Evolutionary conservation across 2,888 invertebrate species (phyloP), one percentile per base, ranked within the genome.

Genomic region (Synergus umbraculus): DNA sequence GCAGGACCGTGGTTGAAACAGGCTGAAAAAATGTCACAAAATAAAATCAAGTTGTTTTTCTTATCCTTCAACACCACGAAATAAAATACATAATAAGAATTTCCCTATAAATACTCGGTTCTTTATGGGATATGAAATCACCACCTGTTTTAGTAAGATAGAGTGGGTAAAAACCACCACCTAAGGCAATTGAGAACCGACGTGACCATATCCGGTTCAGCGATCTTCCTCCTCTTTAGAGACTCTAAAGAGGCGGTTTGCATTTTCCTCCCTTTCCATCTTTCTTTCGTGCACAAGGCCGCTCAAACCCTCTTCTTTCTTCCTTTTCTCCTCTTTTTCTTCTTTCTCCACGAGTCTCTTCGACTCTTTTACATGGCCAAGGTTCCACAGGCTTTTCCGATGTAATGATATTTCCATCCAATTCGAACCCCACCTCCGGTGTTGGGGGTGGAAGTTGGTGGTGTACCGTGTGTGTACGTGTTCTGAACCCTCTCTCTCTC

Each of bases 331-430:
- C 15, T 37, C 46, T 46, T 49, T 29, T n/a, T 73, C 29, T 37
- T 54, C 49, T 29, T 69, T 29, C 15, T 69, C 46, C 69, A 9
- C 76, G 18, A 76, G 63, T 64, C 73, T 60, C 76, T 78, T 58
- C 79, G 78, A 81, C 82, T 85, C 79, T 80, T 79, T 82, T 80
- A 81, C 82, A 83, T 80, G 83, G 82, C 76, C 83, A 84, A 86
- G 86, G 86, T 86, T 86, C 86, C 86, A 80, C 85, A 88, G 87
- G 87, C 86, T 89, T 86, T 87, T 88, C 88, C 86, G 85, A 88
- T 87, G 88, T 89, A 91, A 91, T 90, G 90, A 91, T 90, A 90
- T 91, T 91, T 90, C 88, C 87, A 88, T 88, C 87, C 87, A 91
- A 91, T 90, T 90, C 88, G 87, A 88, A 83, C 81, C 54, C 79